Conservation (phyloP, 2,797 vertebrate species). For the Pristis pectinata region DNA sequence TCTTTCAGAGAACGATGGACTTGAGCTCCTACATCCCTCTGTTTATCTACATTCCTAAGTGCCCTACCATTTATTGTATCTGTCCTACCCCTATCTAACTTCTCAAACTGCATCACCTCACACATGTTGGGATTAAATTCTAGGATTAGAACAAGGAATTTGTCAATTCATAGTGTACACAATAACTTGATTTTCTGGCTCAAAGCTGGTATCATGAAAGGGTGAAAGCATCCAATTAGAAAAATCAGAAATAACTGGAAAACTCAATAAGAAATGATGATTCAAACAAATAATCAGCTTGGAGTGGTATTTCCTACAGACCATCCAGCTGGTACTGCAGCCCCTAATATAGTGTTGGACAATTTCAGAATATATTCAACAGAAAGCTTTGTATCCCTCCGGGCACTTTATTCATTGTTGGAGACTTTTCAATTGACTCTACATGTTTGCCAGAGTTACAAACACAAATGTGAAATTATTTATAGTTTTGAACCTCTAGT, state of each 20-base stretch:
- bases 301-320: neutral
- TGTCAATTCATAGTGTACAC: neutral
- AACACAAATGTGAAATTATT: slow-evolving; percentile 13
- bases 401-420: neutral
- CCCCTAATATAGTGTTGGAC: neutral
- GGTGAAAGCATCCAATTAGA: neutral
- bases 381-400: neutral
- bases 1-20: too few relatives aligned
- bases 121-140: too few relatives aligned
- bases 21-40: too few relatives aligned
- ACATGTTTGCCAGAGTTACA: neutral
- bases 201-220: neutral
- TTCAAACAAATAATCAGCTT: slow-evolving; percentile 1
- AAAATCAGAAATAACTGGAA: neutral
- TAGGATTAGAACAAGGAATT: neutral
- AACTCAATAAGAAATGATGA: neutral
- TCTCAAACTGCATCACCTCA: too few relatives aligned
- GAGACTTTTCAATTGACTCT: neutral
- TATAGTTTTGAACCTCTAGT: neutral
- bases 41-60: too few relatives aligned
- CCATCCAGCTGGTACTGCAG: neutral
- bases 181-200: neutral
- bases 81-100: too few relatives aligned
- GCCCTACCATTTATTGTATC: too few relatives aligned
- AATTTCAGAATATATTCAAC: neutral